These are phyloP conservation scores for Oncorhynchus keta DNA, from an alignment of 2,113 vertebrate species.

Conservation along the genomic window DNA sequence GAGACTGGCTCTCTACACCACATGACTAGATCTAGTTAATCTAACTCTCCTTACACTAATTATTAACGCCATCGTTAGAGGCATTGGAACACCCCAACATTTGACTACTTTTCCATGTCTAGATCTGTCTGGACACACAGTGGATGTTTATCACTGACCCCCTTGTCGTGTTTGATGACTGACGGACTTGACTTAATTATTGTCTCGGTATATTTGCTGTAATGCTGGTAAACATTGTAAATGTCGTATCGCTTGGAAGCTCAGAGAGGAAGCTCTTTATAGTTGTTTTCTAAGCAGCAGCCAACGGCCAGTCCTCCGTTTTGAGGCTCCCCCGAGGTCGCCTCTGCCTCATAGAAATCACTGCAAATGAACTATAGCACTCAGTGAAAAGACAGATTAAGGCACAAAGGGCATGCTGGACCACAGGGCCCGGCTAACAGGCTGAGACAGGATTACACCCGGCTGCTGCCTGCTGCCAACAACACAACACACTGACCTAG, in stretches of 20 bases:
- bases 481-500: constrained; percentile 26
- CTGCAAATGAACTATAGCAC: constrained; percentile 87
- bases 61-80: constrained; percentile 62
- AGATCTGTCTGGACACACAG: constrained; percentile 39
- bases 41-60: constrained; percentile 44
- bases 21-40: neutral
- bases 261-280: no score
- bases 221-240: neutral
- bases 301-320: constrained; percentile 74
- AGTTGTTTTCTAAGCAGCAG: constrained; percentile 64
- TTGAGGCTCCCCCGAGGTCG: constrained; percentile 85
- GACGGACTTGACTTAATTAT: no score
- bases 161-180: neutral
- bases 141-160: constrained; percentile 39
- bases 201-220: constrained; percentile 2
- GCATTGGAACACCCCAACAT: constrained; percentile 42
- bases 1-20: no score
- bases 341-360: constrained; percentile 86
- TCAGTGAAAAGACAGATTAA: constrained; percentile 93
- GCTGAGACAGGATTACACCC: constrained; percentile 69
- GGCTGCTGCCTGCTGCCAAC: constrained; percentile 63
- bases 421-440: constrained; percentile 72
- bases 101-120: constrained; percentile 63
- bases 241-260: neutral
- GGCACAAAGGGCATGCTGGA: constrained; percentile 78